Percentiles rank a stretch among this genome's conserved stretches.
These are phyloP conservation scores for Eupsilia transversa DNA, from an alignment of 2,888 invertebrate species.

Conservation along the genomic window DNA sequence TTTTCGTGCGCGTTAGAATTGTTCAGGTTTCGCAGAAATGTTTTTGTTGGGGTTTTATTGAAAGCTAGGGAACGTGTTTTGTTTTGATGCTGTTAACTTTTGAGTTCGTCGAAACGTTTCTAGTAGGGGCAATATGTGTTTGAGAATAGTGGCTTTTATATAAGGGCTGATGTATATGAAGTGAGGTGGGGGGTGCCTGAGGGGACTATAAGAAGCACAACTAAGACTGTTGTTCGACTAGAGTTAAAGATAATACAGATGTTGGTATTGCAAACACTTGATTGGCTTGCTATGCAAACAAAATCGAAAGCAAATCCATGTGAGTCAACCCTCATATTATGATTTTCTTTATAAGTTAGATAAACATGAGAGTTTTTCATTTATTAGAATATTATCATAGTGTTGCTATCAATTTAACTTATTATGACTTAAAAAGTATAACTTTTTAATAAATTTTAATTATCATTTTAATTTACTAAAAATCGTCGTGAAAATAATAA, in stretches of 20 bases:
- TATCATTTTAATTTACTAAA: no score
- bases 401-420: background rate
- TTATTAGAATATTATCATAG: background rate
- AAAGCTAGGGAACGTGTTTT: constrained; percentile 20
- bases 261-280: background rate
- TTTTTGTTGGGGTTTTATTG: constrained; percentile 32
- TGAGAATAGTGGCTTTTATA: background rate
- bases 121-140: background rate
- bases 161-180: background rate
- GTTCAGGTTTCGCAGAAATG: constrained; percentile 36
- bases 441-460: no score
- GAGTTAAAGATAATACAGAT: background rate
- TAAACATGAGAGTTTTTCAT: background rate
- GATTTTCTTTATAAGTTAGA: background rate
- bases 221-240: background rate
- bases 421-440: no score
- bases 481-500: background rate
- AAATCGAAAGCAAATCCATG: background rate
- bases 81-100: constrained; percentile 7
- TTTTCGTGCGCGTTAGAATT: constrained; percentile 42
- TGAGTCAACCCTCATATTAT: no score
- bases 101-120: constrained; percentile 15
- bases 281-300: background rate
- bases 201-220: background rate
- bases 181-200: no score